Evolutionary conservation across 2,797 vertebrate genomes (phyloP), one percentile per base, ranked within the genome.

Genomic region (Gadopsis bispinosus): DNA sequence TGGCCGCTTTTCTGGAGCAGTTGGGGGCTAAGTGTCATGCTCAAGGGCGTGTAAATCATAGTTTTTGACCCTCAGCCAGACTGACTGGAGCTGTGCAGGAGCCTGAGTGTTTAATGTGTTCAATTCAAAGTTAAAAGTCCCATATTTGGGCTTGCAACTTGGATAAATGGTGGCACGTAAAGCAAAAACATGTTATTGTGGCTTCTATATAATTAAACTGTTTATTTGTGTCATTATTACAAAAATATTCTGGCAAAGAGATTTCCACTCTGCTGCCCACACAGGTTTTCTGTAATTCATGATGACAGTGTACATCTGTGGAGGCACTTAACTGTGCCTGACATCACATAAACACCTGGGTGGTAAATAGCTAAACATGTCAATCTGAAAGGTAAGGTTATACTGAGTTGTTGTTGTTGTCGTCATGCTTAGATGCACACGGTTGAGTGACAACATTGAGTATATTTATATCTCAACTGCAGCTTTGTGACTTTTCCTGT

Each of bases 21-120:
- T n/a, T 6, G 53, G 26, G 59, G 62, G 41, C 73, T 75, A 29
- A 64, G 48, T 56, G 69, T 26, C 47, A 12, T 31, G 54, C 68
- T 61, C 41, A 81, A 55, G 29, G 71, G 63, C 60, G 43, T 31
- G 66, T 51, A n/a, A 39, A 66, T 73, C 29, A 72, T 22, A 22
- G 16, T 53, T 22, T 54, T 3, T 59, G 41, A 75, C 13, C 22
- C 8, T 54, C 4, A 66, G 17, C 22, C 39, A 43, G 12, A 71
- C n/a, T 0, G 33, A 51, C 31, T 20, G 19, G 4, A 66, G n/a
- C 17, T 41, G 20, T 59, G 45, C 19, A 61, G 22, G 1, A 2
- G 9, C n/a, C 60, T 19, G 29, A 48, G 54, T 26, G 50, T 45
- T 31, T 10, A 14, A 76, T 53, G 58, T 31, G 45, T 29, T 75